These are phyloP conservation scores for Carapus acus DNA, from an alignment of 2,797 vertebrate species.

Conservation along the genomic window DNA sequence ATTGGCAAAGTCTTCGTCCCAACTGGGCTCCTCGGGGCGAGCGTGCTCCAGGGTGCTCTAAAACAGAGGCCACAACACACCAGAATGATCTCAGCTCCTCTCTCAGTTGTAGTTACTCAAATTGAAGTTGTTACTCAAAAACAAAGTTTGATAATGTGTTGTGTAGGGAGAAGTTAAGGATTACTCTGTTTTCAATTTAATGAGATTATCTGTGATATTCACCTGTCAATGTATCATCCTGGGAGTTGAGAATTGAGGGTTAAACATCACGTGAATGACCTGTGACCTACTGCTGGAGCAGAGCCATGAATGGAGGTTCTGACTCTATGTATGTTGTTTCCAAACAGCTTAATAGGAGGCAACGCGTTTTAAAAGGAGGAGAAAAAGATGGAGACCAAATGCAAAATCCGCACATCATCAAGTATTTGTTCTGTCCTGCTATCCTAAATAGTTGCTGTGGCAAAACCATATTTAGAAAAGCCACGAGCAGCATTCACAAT, in stretches of 20 bases:
- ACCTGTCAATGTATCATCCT: too few relatives aligned
- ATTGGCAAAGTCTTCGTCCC: slow-evolving; percentile 96
- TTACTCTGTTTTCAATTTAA: too few relatives aligned
- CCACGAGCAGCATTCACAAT: slow-evolving; percentile 34
- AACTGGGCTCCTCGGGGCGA: slow-evolving; percentile 87
- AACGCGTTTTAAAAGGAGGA: not conserved
- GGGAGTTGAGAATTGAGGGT: too few relatives aligned
- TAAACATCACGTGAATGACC: too few relatives aligned
- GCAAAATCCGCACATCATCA: slow-evolving; percentile 9
- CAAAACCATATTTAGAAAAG: slow-evolving; percentile 34
- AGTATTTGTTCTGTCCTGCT: slow-evolving; percentile 5
- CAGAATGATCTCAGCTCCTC: not conserved
- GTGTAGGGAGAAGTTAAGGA: too few relatives aligned
- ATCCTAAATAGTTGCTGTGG: slow-evolving; percentile 3
- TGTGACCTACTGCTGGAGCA: not conserved
- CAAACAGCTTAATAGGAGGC: too few relatives aligned
- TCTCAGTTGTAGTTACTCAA: too few relatives aligned
- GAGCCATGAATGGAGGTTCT: not conserved
- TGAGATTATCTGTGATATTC: too few relatives aligned
- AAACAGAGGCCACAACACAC: not conserved
- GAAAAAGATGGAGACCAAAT: slow-evolving; percentile 2
- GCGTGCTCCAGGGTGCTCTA: slow-evolving; percentile 88
- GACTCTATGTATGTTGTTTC: not conserved
- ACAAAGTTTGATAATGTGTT: too few relatives aligned
- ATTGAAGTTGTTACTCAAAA: too few relatives aligned